phyloP scores from a whole-genome alignment of 2,113 vertebrate species.

The Rhabdornis inornatus region DNA sequence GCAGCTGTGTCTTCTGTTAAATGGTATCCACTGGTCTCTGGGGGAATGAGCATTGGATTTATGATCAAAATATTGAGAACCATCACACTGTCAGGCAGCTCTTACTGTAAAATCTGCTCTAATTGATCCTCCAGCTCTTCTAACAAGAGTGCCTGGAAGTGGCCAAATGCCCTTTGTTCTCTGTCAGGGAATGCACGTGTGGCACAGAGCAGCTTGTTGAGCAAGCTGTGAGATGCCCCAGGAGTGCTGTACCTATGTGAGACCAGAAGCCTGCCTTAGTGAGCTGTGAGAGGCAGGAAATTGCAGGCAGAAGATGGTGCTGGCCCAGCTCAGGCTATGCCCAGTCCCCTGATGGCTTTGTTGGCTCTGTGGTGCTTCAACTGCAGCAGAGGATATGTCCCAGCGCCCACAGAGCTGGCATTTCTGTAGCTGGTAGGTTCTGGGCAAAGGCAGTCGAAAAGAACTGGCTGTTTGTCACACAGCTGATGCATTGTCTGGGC shows the following conservation, averaged over 20 bases:
- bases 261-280: not conserved
- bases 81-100: not conserved
- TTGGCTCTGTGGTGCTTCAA: not conserved
- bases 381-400: not conserved
- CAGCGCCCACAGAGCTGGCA: not conserved
- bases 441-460: not conserved
- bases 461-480: not conserved
- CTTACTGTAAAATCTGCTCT: not conserved
- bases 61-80: not conserved
- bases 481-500: not conserved
- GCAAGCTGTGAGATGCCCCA: not conserved
- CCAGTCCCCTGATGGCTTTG: not conserved
- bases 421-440: not conserved
- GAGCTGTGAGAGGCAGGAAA: not conserved
- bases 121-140: not conserved
- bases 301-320: not conserved
- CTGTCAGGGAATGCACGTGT: not conserved
- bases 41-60: not conserved
- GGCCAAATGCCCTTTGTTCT: not conserved
- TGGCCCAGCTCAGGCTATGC: not conserved
- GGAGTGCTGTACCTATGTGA: not conserved
- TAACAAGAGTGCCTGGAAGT: not conserved
- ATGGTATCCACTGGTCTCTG: not conserved
- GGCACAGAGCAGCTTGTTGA: not conserved
- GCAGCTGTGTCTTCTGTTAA: not conserved